Evolutionary conservation across 2,888 invertebrate species (phyloP), one percentile per base, ranked within the genome.

Genomic region (Cloeon dipterum): DNA sequence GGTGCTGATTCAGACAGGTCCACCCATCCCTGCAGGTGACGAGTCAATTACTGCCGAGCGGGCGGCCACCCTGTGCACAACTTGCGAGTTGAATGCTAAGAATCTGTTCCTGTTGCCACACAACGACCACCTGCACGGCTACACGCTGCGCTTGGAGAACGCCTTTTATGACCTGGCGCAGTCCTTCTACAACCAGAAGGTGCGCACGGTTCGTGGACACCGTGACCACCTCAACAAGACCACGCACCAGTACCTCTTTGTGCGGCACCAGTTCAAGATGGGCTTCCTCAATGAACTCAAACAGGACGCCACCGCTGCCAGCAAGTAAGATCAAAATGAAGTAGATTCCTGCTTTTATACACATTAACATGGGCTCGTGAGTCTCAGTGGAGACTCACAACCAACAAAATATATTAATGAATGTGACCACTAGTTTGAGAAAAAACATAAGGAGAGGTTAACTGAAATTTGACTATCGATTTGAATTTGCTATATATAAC

Each of bases 191-290:
- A 79, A 85, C 45, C 74, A 77, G 44, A 83, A 88, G 61, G 74
- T 81, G 18, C 76, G 83, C 49, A 72, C 73, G 43, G 72, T 89
- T 26, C 86, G 89, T 52, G 70, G 74, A 32, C 93, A 93, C 54
- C 68, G 78, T 46, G 91, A 93, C 51, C 79, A 85, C 50, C 66
- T 93, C 23, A 88, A 88, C 47, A 85, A 85, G 58, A 79, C 77
- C 10, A 76, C 78, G 16, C 93, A 94, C 58, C 85, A 83, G 54
- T 77, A 82, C 48, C 65, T 98, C 37, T 83, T 82, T 62, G 88
- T 96, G 19, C 63, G 98, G 21, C 94, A 96, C 60, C 86, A 93
- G 52, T 94, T 93, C 53, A 99, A 98, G 61, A 72, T 94, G 55
- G 98, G 82, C 1, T 94, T 91, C 59, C 70, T 91, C 37, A 82